phyloP scores from a whole-genome alignment of 1,140 invertebrate genomes.

The Euborellia annulipes region DNA sequence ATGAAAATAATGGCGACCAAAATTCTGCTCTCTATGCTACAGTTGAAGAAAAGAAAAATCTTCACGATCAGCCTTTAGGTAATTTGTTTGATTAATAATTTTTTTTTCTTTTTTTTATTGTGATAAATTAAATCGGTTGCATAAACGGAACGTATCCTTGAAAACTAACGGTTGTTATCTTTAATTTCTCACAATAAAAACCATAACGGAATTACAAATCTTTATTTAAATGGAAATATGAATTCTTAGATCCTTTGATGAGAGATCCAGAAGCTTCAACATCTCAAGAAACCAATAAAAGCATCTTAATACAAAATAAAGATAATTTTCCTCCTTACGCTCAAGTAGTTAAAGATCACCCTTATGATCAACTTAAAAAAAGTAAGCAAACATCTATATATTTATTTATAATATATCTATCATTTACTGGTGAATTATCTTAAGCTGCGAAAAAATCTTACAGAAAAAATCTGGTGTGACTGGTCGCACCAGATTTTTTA shows the following conservation, averaged over 20 bases:
- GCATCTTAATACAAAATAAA: conserved; percentile 38
- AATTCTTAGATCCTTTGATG: no score
- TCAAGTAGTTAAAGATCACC: conserved; percentile 31
- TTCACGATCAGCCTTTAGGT: conserved; percentile 4
- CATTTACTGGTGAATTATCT: no score
- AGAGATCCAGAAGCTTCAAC: conserved; percentile 25
- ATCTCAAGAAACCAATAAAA: conserved; percentile 37
- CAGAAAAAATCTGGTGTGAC: no score
- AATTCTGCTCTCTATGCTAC: conserved; percentile 47
- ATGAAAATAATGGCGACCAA: conserved; percentile 35
- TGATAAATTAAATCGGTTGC: conserved; percentile 2
- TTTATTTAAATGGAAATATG: no score
- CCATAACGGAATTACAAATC: no score
- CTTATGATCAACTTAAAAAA: conserved; percentile 34
- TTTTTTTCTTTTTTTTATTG: conserved; percentile 5
- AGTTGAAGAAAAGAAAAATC: conserved; percentile 37
- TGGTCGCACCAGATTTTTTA: no score
- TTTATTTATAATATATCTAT: conserved; percentile 8
- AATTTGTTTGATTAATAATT: neutral
- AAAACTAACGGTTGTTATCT: no score
- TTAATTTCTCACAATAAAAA: no score
- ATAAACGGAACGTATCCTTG: no score
- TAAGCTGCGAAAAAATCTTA: no score
- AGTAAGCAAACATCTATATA: conserved; percentile 17
- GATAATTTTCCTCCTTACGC: conserved; percentile 40